Percentiles rank a stretch among this genome's conserved stretches.
Conservation (phyloP, 2,888 invertebrate species). For the Phorcus lineatus region DNA sequence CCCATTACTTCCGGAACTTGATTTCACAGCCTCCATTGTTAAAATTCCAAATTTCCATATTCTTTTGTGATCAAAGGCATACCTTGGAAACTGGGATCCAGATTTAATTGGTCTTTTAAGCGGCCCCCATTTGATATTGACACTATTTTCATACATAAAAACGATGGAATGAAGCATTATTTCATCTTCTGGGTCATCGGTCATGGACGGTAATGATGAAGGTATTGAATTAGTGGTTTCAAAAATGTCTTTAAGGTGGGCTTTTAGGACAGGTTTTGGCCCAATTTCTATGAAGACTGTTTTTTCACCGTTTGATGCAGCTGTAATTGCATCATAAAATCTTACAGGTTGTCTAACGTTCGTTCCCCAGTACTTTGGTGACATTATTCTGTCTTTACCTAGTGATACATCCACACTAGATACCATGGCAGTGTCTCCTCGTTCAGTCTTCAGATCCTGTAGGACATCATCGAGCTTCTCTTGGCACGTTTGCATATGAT, state of each 20-base stretch:
- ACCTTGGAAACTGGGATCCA: not conserved
- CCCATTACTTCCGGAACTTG: no score
- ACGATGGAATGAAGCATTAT: not conserved
- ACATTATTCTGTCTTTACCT: slow-evolving; percentile 33
- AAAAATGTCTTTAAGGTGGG: slow-evolving; percentile 46
- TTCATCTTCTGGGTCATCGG: not conserved
- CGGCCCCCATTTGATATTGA: not conserved
- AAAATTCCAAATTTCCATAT: not conserved
- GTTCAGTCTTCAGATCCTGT: slow-evolving; percentile 26
- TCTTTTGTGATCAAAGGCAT: not conserved
- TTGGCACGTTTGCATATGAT: slow-evolving; percentile 44
- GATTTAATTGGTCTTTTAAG: not conserved
- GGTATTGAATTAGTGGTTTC: not conserved
- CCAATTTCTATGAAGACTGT: slow-evolving; percentile 62
- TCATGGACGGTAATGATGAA: not conserved
- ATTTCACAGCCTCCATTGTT: not conserved
- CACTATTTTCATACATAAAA: not conserved
- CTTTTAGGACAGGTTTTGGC: slow-evolving; percentile 56
- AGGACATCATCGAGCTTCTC: slow-evolving; percentile 38
- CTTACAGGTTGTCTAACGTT: slow-evolving; percentile 58
- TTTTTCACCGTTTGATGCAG: slow-evolving; percentile 22
- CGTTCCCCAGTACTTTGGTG: slow-evolving; percentile 55
- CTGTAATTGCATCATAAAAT: slow-evolving; percentile 47
- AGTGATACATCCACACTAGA: slow-evolving; percentile 56
- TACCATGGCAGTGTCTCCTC: slow-evolving; percentile 37